Percentiles rank a stretch among this genome's conserved stretches.
These are phyloP conservation scores for Loris lydekkerianus DNA, from an alignment of 2,797 vertebrate genomes.

Conservation along the genomic window DNA sequence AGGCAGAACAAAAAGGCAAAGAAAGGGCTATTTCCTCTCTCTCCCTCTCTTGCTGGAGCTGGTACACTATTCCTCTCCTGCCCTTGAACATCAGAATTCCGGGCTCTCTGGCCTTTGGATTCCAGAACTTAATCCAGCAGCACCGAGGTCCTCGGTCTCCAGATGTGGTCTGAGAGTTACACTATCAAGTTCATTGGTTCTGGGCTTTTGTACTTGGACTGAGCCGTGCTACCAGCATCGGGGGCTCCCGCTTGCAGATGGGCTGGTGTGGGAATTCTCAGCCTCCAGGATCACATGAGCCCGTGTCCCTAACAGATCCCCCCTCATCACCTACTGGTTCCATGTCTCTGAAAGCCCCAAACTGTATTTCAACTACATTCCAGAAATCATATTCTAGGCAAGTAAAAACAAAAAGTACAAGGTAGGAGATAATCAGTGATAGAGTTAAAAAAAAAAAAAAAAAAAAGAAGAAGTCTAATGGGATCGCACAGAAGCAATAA, in stretches of 20 bases:
- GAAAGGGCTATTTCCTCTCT: neutral
- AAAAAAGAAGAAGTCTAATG: neutral
- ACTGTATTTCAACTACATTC: neutral
- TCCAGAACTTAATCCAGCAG: neutral
- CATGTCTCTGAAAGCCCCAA: neutral
- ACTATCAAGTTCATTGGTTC: neutral
- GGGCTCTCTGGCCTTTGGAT: neutral
- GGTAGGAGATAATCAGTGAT: neutral
- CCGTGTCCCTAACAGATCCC: too few relatives aligned
- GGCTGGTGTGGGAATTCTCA: neutral
- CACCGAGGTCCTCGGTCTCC: neutral
- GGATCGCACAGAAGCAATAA: slow-evolving; percentile 32
- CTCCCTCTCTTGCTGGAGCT: neutral
- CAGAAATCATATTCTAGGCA: slow-evolving; percentile 54
- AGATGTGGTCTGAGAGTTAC: neutral
- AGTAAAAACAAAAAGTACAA: neutral
- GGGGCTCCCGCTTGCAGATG: neutral
- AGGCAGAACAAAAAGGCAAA: neutral
- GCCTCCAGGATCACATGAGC: neutral
- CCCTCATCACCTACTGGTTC: neutral
- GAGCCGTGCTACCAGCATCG: neutral
- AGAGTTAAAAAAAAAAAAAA: neutral
- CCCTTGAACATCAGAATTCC: neutral
- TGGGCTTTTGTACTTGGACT: neutral
- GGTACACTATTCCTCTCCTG: neutral